Percentiles rank a stretch among this genome's conserved stretches.
These are phyloP conservation scores for Drosophila koepferae DNA, from an alignment of 2,888 invertebrate species.

Conservation along the genomic window DNA sequence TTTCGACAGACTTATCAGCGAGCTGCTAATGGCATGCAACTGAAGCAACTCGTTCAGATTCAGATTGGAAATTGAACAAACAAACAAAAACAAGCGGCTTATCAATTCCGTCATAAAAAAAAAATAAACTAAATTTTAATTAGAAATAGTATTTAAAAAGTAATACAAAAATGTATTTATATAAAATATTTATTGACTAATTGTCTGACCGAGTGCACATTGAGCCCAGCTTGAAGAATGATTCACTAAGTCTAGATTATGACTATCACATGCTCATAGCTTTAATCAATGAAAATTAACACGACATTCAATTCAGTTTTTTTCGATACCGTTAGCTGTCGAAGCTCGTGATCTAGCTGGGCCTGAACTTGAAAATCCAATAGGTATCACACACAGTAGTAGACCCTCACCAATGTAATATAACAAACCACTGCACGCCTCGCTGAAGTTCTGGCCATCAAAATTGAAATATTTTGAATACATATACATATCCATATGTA, in stretches of 20 bases:
- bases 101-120: slow-evolving; percentile 64
- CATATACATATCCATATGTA: neutral
- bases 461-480: slow-evolving; percentile 25
- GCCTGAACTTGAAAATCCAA: slow-evolving; percentile 3
- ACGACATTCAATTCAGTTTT: slow-evolving; percentile 36
- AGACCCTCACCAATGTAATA: slow-evolving; percentile 13
- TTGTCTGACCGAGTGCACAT: slow-evolving; percentile 34
- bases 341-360: slow-evolving; percentile 43
- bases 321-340: slow-evolving; percentile 34
- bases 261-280: slow-evolving; percentile 56
- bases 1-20: slow-evolving; percentile 44
- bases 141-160: slow-evolving; percentile 2
- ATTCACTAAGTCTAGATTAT: slow-evolving; percentile 45
- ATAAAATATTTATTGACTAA: neutral
- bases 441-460: slow-evolving; percentile 49
- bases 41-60: slow-evolving; percentile 12
- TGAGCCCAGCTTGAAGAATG: slow-evolving; percentile 37
- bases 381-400: slow-evolving; percentile 13
- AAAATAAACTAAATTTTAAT: slow-evolving; percentile 19
- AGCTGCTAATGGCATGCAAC: slow-evolving; percentile 49
- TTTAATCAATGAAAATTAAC: slow-evolving; percentile 67
- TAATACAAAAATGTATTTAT: slow-evolving; percentile 8
- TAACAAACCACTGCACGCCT: slow-evolving; percentile 65
- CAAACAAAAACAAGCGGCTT: slow-evolving; percentile 41
- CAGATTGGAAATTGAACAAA: slow-evolving; percentile 10